phyloP scores from a whole-genome alignment of 2,113 vertebrate species.

The Sander lucioperca region DNA sequence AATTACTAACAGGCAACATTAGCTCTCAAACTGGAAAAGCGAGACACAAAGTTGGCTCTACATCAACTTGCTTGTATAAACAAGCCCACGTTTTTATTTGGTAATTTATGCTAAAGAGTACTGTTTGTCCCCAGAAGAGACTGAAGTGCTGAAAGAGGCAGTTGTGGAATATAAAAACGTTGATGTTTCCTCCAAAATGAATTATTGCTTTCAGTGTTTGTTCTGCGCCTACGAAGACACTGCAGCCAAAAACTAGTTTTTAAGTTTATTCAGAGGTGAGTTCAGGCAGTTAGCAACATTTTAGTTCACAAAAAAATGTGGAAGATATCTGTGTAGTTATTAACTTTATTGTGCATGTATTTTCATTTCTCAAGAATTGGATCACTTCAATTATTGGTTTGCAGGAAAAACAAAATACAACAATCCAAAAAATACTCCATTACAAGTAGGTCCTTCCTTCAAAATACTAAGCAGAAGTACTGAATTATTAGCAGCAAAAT shows the following conservation, averaged over 20 bases:
- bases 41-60: not conserved
- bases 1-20: conserved; percentile 32
- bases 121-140: not conserved
- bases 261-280: not conserved
- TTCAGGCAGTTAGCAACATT: not conserved
- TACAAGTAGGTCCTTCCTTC: too few relatives aligned
- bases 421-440: too few relatives aligned
- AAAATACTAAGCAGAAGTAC: too few relatives aligned
- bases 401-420: too few relatives aligned
- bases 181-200: conserved; percentile 2
- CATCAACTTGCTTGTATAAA: not conserved
- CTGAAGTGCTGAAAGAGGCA: conserved; percentile 2
- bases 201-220: conserved; percentile 20
- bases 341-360: not conserved
- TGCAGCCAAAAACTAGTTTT: not conserved
- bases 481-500: too few relatives aligned
- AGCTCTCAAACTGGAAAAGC: conserved; percentile 9
- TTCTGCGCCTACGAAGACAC: not conserved
- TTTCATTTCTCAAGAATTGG: not conserved
- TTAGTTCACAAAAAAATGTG: not conserved
- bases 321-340: not conserved
- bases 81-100: not conserved
- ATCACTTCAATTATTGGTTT: not conserved
- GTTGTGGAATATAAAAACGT: not conserved
- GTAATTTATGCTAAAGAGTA: not conserved